phyloP scores from a whole-genome alignment of 2,888 invertebrate genomes.

The Drosophila parthenogenetica region DNA sequence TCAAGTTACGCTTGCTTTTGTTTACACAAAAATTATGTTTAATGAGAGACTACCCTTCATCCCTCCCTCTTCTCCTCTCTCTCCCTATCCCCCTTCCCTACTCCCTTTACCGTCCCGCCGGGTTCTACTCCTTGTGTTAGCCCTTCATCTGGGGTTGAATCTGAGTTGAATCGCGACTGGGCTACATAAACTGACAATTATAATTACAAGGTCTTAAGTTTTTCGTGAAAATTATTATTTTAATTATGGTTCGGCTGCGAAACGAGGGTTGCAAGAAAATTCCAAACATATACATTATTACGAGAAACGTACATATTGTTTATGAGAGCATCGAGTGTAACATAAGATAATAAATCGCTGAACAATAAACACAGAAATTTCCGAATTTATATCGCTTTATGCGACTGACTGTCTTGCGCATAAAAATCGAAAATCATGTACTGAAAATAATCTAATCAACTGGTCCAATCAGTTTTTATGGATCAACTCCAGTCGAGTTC shows the following conservation, averaged over 20 bases:
- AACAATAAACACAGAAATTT: slow-evolving; percentile 65
- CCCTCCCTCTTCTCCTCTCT: neutral
- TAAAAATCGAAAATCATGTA: slow-evolving; percentile 52
- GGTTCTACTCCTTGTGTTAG: slow-evolving; percentile 1
- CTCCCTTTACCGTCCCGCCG: neutral
- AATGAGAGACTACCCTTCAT: slow-evolving; percentile 60
- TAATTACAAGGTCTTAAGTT: slow-evolving; percentile 84
- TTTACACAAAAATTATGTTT: slow-evolving; percentile 80
- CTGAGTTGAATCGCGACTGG: slow-evolving; percentile 56
- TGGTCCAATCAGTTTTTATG: slow-evolving; percentile 74
- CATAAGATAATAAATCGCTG: slow-evolving; percentile 69
- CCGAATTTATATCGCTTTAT: slow-evolving; percentile 30
- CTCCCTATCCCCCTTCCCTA: slow-evolving; percentile 3
- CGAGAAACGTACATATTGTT: slow-evolving; percentile 14
- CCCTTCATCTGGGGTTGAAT: slow-evolving; percentile 52
- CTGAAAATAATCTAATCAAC: slow-evolving; percentile 73
- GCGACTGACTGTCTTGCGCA: slow-evolving; percentile 51
- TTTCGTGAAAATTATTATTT: slow-evolving; percentile 83
- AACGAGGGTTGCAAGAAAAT: slow-evolving; percentile 57
- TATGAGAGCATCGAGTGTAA: slow-evolving; percentile 42
- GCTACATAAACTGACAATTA: slow-evolving; percentile 79
- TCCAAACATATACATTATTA: slow-evolving; percentile 36
- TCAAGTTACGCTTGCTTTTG: slow-evolving; percentile 75
- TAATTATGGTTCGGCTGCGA: slow-evolving; percentile 73
- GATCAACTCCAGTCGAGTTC: slow-evolving; percentile 10